A percentile compares a stretch with the other conserved stretches of the same genome.
phyloP scores from a whole-genome alignment of 2,797 vertebrate species.

The Eospalax fontanierii region DNA sequence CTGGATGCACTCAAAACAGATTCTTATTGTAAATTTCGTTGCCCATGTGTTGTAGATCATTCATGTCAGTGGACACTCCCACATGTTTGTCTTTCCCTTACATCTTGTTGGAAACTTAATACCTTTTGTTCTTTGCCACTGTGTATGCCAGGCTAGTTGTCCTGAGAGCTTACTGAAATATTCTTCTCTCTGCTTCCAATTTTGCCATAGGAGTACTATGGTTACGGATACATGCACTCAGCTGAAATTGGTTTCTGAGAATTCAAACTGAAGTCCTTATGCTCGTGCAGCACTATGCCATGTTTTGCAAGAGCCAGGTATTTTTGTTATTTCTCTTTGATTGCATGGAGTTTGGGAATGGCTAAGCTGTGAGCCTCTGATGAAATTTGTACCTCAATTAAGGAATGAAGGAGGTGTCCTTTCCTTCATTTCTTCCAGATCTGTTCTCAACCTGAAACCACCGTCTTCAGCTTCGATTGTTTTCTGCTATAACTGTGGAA shows the following conservation, averaged over 20 bases:
- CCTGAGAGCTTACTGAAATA: neutral
- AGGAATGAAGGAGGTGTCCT: neutral
- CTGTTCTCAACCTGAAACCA: neutral
- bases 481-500: neutral
- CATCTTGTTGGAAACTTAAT: neutral
- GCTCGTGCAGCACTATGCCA: neutral
- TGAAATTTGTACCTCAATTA: constrained; percentile 14
- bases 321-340: constrained; percentile 36
- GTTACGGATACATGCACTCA: too few relatives aligned
- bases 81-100: neutral
- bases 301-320: neutral
- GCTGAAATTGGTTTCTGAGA: neutral
- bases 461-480: constrained; percentile 41
- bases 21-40: neutral
- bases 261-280: neutral
- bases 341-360: neutral
- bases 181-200: too few relatives aligned
- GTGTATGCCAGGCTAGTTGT: neutral
- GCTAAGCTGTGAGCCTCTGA: neutral
- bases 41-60: too few relatives aligned
- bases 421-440: constrained; percentile 10
- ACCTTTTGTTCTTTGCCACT: neutral
- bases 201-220: neutral
- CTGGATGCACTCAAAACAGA: too few relatives aligned
- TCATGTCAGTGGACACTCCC: neutral